Percentiles rank a stretch among this genome's conserved stretches.
These are phyloP conservation scores for Phenganax subtilis DNA, from an alignment of 92 coral and sea anemone species.

Conservation along the genomic window DNA sequence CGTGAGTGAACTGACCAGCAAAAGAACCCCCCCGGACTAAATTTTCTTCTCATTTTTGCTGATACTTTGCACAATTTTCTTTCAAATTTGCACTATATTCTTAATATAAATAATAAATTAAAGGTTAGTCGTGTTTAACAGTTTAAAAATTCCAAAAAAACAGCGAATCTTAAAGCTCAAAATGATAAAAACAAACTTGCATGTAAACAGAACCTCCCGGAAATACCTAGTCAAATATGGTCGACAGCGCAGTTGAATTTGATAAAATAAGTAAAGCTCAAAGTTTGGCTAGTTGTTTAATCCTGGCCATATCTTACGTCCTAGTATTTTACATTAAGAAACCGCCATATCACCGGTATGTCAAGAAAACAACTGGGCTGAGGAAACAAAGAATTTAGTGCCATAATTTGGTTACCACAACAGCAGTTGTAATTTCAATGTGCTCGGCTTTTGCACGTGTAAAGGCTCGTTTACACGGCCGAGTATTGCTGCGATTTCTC, in stretches of 20 bases:
- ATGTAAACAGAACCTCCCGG: slow-evolving; percentile 16
- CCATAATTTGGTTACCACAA: too few relatives aligned
- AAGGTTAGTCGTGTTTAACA: too few relatives aligned
- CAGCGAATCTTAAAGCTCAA: too few relatives aligned
- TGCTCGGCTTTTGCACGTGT: too few relatives aligned
- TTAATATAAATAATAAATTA: too few relatives aligned
- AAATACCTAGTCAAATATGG: slow-evolving; percentile 18
- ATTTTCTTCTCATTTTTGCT: background rate
- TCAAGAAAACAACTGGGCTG: background rate
- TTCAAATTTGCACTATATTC: background rate
- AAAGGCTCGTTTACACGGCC: too few relatives aligned
- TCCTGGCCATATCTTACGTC: slow-evolving; percentile 78
- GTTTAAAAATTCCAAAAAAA: too few relatives aligned
- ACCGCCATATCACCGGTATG: slow-evolving; percentile 85
- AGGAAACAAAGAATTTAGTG: background rate
- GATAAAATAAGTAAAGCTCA: slow-evolving; percentile 62
- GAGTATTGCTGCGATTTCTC: too few relatives aligned
- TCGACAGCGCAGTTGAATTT: slow-evolving; percentile 56
- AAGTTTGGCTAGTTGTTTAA: slow-evolving; percentile 72
- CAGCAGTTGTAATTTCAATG: too few relatives aligned
- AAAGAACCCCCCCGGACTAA: background rate
- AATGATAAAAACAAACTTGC: too few relatives aligned
- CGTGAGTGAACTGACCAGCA: background rate
- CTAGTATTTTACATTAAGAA: slow-evolving; percentile 78
- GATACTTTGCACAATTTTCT: background rate